Evolutionary conservation across 64 coral and sea anemone species (phyloP).

Genomic region (Cladopsammia gracilis): DNA sequence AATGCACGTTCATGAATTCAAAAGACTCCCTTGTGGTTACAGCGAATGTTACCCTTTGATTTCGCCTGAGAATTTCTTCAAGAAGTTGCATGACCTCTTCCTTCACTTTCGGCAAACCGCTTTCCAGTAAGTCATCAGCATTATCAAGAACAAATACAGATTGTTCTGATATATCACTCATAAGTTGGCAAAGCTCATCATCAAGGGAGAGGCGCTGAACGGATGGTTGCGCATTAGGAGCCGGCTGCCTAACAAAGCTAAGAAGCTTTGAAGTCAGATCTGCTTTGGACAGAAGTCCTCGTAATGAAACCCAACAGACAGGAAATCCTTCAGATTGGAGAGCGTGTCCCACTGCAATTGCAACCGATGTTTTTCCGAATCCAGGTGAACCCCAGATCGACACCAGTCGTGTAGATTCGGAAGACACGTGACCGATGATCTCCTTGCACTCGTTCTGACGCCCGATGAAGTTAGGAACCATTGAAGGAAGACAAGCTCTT

Average conservation of each 20-base stretch:
- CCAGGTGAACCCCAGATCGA: constrained; percentile 26
- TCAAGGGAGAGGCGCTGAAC: background rate
- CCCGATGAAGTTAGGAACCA: background rate
- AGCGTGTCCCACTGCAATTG: constrained; percentile 15
- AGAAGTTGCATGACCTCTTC: background rate
- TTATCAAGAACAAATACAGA: constrained; percentile 7
- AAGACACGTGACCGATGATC: no score
- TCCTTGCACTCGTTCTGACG: no score
- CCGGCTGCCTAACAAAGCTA: background rate
- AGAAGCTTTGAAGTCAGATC: background rate
- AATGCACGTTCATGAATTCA: no score
- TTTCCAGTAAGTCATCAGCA: constrained; percentile 26
- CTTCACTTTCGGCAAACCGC: background rate
- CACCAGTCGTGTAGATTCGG: no score
- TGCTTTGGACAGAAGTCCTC: background rate
- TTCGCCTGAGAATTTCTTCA: background rate
- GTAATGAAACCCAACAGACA: constrained; percentile 40
- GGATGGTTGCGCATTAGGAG: background rate
- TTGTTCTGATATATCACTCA: background rate
- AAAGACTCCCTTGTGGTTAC: no score
- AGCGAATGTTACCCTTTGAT: background rate
- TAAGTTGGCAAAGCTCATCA: background rate
- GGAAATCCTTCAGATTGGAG: constrained; percentile 12
- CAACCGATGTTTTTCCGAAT: constrained; percentile 47
- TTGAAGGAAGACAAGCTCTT: no score